These are phyloP conservation scores for Sphaerodactylus townsendi DNA, from an alignment of 2,113 vertebrate genomes.

Conservation along the genomic window DNA sequence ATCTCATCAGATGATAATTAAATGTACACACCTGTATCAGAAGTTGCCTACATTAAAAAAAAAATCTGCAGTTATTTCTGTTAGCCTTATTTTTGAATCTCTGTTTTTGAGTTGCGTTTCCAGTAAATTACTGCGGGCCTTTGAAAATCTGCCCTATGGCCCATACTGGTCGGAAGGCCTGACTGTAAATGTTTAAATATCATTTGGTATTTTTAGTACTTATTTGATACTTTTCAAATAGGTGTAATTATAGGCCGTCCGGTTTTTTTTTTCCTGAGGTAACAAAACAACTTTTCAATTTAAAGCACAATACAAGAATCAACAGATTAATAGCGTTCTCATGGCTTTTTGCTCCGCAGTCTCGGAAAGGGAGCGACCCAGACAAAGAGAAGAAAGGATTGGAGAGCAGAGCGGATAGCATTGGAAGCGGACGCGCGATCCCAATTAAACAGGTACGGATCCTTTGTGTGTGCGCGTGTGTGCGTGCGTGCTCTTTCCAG, in stretches of 20 bases:
- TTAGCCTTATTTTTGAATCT: background rate
- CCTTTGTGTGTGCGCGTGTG: constrained; percentile 7
- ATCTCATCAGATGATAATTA: constrained; percentile 34
- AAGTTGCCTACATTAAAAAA: constrained; percentile 7
- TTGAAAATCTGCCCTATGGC: background rate
- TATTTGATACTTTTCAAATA: background rate
- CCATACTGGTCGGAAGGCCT: too few species aligned
- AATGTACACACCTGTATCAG: background rate
- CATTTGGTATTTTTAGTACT: too few species aligned
- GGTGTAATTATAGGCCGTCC: background rate
- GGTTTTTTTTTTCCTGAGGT: background rate
- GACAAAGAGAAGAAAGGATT: constrained; percentile 98
- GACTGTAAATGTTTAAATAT: too few species aligned
- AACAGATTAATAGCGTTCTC: constrained; percentile 61
- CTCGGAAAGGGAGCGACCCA: constrained; percentile 94
- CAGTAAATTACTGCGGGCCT: constrained; percentile 15
- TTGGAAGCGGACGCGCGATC: constrained; percentile 96
- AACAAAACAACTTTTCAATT: background rate
- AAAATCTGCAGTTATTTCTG: constrained; percentile 1
- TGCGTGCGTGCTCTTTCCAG: background rate
- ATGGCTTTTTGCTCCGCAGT: constrained; percentile 83
- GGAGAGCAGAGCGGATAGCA: constrained; percentile 95
- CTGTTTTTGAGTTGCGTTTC: constrained; percentile 41
- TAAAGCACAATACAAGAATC: background rate
- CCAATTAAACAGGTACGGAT: constrained; percentile 97